phyloP scores from a whole-genome alignment of 2,888 invertebrate genomes.

The Acrobeloides nanus region DNA sequence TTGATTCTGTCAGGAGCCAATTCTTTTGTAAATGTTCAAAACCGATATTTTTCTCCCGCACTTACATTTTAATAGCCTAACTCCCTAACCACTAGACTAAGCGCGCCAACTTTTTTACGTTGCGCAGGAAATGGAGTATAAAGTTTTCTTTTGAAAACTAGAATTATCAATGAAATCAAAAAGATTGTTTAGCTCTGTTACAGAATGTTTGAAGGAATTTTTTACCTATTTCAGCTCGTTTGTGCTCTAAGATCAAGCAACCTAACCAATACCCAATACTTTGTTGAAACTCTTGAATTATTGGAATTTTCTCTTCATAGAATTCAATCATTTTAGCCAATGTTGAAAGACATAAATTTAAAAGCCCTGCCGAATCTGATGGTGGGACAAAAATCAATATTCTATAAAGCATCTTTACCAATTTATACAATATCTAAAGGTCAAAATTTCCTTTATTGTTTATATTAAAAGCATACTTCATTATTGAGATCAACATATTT shows the following conservation, averaged over 20 bases:
- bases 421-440: constrained; percentile 31
- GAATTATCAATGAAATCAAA: not conserved
- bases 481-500: constrained; percentile 14
- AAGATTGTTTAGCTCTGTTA: too few species aligned
- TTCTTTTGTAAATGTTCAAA: constrained; percentile 2
- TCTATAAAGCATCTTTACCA: constrained; percentile 41
- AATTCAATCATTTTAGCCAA: constrained; percentile 16
- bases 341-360: constrained; percentile 24
- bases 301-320: constrained; percentile 7
- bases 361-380: constrained; percentile 24
- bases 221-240: constrained; percentile 37
- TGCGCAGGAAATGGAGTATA: not conserved
- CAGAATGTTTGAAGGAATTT: not conserved
- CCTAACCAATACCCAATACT: constrained; percentile 41
- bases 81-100: too few species aligned
- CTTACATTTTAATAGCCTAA: not conserved
- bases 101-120: constrained; percentile 1
- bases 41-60: too few species aligned
- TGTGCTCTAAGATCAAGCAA: constrained; percentile 40
- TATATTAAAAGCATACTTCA: constrained; percentile 11
- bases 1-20: not conserved
- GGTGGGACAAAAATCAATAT: constrained; percentile 37
- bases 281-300: constrained; percentile 19
- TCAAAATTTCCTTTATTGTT: not conserved
- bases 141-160: constrained; percentile 6